Base-by-base conservation (phyloP, 2,113 vertebrate genomes). In the Sciurus niger region DNA sequence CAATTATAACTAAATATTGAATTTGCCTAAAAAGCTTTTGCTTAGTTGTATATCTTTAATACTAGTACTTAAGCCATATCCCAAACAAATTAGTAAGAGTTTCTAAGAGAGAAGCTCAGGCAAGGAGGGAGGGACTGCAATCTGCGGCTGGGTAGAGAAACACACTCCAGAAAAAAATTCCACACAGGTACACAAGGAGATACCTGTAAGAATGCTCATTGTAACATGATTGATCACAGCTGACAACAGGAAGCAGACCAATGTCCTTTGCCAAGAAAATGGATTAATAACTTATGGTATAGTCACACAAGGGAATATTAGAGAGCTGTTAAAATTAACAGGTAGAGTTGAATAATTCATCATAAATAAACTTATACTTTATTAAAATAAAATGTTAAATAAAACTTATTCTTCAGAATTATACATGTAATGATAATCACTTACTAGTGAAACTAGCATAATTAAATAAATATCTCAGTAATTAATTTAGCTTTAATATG, bases 361-460 rank as follows among this genome's bases (percentile, higher is more conserved):
- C 11, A 70, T 20, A 16, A 82, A 78, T 60, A 79, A 88, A 25
- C 25, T 2, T 43, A 63, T 34, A 72, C 24, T 63, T 63, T 63
- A 63, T 63, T 63, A 28, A 63, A 63, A 63, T 63, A 93, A 2
- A 58, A 32, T 43, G 91, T 95, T 89, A 65, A 93, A 51, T 60
- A 89, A 97, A 85, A 32, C 11, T 34, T 32, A 34, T 63, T 37
- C 25, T 95, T 95, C 14, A 65, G 32, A 72, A 48, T 48, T 65
- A 12, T 67, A 53, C 30, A 34, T 76, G 17, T 28, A 58, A n/a
- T 68, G 46, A 48, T 76, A 67, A 25, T 43, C 10, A 3, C 4
- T 55, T 77, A 78, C 22, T 74, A 5, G 48, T 86, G 32, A 94
- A 93, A 93, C 10, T 2, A 89, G 24, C 10, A 43, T 84, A 90